Conservation (phyloP, 2,113 vertebrate genomes). For the Petromus typicus region DNA sequence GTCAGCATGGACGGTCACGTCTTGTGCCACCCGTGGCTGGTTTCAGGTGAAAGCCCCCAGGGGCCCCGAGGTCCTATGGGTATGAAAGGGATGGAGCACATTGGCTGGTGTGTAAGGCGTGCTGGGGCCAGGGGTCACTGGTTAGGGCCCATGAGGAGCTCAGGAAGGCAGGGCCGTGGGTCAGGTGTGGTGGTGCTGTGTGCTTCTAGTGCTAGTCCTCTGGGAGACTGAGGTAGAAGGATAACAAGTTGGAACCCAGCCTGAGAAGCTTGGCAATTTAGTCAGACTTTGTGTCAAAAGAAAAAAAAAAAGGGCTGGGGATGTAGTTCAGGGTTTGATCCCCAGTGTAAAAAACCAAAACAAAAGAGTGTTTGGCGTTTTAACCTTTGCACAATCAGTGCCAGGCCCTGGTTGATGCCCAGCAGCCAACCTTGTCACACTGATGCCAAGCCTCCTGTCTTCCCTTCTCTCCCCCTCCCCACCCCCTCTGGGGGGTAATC, state of each 20-base stretch:
- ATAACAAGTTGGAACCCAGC: background rate
- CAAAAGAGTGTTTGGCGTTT: background rate
- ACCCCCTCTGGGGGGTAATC: background rate
- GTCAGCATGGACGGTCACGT: background rate
- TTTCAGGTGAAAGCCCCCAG: background rate
- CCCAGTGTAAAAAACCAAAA: background rate
- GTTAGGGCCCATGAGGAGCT: background rate
- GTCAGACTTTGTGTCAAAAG: background rate
- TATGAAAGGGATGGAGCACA: rapidly evolving
- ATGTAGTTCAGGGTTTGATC: too few relatives aligned
- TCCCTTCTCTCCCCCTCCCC: background rate
- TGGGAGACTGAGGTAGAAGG: background rate
- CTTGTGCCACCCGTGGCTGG: background rate
- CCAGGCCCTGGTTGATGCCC: background rate
- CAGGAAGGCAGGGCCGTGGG: background rate
- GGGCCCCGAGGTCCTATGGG: background rate
- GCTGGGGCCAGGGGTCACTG: background rate
- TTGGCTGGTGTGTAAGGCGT: rapidly evolving
- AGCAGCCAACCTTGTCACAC: background rate
- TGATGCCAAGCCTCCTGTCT: background rate
- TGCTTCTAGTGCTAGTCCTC: too few relatives aligned
- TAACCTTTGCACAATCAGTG: background rate
- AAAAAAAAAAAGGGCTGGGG: too few relatives aligned
- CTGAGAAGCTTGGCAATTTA: background rate
- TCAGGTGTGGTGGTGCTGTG: background rate